phyloP scores from a whole-genome alignment of 2,113 vertebrate genomes.

The Tragelaphus scriptus region DNA sequence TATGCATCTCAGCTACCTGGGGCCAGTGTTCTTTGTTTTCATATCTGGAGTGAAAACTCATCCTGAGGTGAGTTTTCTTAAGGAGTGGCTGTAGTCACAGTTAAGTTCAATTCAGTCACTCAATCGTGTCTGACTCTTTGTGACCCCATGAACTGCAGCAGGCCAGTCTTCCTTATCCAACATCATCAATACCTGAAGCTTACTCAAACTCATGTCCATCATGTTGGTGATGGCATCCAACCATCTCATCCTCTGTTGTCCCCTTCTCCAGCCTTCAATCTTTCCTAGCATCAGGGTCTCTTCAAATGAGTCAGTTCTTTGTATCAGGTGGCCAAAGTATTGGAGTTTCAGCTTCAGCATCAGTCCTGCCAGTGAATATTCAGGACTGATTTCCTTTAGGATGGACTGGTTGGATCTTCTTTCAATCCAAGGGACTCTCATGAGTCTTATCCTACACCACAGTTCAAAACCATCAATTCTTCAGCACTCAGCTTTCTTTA shows the following conservation, averaged over 20 bases:
- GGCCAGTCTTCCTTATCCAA: not conserved
- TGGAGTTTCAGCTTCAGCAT: not conserved
- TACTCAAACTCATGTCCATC: not conserved
- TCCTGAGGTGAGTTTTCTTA: not conserved
- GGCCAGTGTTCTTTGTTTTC: not conserved
- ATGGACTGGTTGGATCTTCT: not conserved
- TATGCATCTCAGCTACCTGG: not conserved
- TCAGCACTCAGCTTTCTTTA: not conserved
- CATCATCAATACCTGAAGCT: fast-evolving
- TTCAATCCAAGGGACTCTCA: not conserved
- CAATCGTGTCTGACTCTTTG: fast-evolving
- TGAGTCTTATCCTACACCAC: not conserved
- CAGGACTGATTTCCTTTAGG: not conserved
- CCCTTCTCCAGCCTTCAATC: not conserved
- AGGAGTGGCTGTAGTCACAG: not conserved
- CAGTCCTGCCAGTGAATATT: not conserved
- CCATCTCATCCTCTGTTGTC: not conserved
- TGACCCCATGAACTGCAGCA: not conserved
- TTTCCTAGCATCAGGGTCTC: not conserved
- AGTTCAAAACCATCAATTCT: not conserved
- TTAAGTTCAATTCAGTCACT: not conserved
- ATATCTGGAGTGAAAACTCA: not conserved
- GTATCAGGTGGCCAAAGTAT: not conserved
- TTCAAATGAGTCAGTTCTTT: not conserved
- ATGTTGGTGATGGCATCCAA: fast-evolving